Percentiles rank a stretch among this genome's conserved stretches.
Conservation (phyloP, 2,888 invertebrate species). For the Agonopterix subpropinquella region DNA sequence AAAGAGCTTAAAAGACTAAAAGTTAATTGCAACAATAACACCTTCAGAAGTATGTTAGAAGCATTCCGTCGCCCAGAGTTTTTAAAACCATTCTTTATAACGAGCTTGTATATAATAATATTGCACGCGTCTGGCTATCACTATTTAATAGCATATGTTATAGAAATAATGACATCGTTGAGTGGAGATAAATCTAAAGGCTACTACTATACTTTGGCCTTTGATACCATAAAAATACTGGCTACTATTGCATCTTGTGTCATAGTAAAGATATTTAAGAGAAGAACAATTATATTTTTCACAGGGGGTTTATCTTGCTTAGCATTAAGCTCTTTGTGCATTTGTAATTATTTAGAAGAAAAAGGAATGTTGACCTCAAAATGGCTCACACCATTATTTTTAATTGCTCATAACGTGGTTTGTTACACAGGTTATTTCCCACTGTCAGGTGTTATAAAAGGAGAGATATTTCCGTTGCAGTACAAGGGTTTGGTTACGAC, state of each 20-base stretch:
- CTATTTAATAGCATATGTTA: not conserved
- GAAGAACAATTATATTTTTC: not conserved
- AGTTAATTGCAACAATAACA: not conserved
- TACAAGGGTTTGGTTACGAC: not conserved
- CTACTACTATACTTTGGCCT: not conserved
- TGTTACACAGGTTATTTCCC: not conserved
- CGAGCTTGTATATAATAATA: not conserved
- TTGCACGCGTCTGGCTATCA: not conserved
- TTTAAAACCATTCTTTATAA: not conserved
- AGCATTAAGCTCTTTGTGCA: not conserved
- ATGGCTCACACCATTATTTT: not conserved
- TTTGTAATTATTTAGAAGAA: not conserved
- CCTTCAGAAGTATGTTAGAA: not conserved
- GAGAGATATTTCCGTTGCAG: slow-evolving; percentile 2
- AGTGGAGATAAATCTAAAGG: not conserved
- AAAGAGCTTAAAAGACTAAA: slow-evolving; percentile 6
- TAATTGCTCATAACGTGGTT: not conserved
- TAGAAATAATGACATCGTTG: not conserved
- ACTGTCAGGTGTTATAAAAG: not conserved
- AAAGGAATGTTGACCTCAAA: not conserved
- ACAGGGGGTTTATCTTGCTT: not conserved
- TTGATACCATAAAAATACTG: not conserved
- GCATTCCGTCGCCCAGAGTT: not conserved
- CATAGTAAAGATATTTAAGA: not conserved
- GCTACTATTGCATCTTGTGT: not conserved